Evolutionary conservation across 2,888 invertebrate genomes (phyloP), one percentile per base, ranked within the genome.

Genomic region (Tridacna crocea): DNA sequence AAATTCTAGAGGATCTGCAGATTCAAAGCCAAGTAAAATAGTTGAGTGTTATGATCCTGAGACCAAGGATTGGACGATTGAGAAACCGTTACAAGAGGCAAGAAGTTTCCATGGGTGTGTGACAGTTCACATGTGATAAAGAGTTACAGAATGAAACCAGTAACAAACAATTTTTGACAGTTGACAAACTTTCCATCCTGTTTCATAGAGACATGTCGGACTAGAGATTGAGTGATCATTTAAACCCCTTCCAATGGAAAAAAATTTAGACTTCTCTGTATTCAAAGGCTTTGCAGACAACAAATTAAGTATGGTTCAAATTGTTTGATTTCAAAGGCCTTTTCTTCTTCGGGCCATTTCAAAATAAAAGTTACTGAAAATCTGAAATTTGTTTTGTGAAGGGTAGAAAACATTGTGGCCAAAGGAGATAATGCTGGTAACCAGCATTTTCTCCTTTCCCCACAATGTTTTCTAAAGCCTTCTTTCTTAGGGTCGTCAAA

Each of bases 1-100:
- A n/a, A 65, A 17, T 27, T 82, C 90, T 2, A 92, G 92, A 0
- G 93, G 93, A 10, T 74, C 91, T 24, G 80, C 90, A 6, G 92
- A 92, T 74, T 86, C 90, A 13, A 90, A 91, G 72, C 91, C 92
- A 19, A 91, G 91, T 61, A 87, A 88, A 24, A 84, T 91, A 51
- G 92, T 93, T 8, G 94, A 94, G 78, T 92, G 93, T 74, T 94
- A 91, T 84, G 93, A 94, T 82, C 92, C 93, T 0, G 88, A 80
- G 11, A 90, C 92, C 0, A 90, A 92, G 72, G 84, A 81, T 0
- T 94, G 94, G 94, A 91, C 91, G 0, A 75, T 90, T 13, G 92
- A 91, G 68, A 92, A 91, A 78, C 82, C 90, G 8, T 88, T 93
- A 85, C 75, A 75, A 36, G 91, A 92, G 74, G 89, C 91, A 10